These are phyloP conservation scores for Zosterops lateralis DNA, from an alignment of 2,113 vertebrate species.

Conservation along the genomic window DNA sequence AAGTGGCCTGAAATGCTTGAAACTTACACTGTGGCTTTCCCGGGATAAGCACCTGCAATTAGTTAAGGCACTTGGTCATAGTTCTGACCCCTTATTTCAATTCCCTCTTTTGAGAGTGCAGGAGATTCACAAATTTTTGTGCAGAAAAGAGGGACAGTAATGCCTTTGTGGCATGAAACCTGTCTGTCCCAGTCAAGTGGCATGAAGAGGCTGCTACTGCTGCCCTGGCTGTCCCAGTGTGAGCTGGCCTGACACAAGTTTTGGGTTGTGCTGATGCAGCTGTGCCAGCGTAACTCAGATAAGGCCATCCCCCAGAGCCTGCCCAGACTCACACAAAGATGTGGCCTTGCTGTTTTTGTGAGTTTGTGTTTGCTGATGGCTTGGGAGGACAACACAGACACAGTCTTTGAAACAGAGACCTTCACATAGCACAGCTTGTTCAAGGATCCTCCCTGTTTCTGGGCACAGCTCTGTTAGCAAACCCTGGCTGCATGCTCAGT, in stretches of 20 bases:
- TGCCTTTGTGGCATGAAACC: not conserved
- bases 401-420: not conserved
- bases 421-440: not conserved
- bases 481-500: not conserved
- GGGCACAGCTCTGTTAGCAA: not conserved
- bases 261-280: rapidly evolving
- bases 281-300: not conserved
- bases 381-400: not conserved
- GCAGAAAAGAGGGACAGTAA: not conserved
- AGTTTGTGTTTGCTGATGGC: not conserved
- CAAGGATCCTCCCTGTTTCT: not conserved
- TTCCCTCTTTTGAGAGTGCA: not conserved
- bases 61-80: not conserved
- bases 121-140: not conserved
- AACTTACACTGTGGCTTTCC: not conserved
- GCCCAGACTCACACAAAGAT: not conserved
- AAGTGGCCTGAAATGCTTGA: not conserved
- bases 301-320: rapidly evolving
- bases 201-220: not conserved
- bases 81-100: not conserved
- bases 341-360: not conserved
- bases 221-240: rapidly evolving
- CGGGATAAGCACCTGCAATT: not conserved
- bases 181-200: not conserved
- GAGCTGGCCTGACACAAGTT: not conserved